Conservation (phyloP, 2,113 vertebrate species). For the Myotis lucifugus region DNA sequence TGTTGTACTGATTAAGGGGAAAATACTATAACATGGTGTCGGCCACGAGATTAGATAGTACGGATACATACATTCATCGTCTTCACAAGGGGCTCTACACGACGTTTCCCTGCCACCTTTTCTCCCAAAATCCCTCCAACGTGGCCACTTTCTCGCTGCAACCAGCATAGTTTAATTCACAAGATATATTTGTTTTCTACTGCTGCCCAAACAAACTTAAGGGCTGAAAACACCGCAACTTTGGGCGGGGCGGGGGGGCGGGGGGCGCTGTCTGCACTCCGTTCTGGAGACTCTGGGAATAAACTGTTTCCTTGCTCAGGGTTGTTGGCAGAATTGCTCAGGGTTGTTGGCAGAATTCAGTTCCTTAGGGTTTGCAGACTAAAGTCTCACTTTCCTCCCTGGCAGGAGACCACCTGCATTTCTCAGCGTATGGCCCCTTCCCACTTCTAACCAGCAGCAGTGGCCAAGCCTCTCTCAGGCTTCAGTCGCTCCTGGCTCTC, state of each 20-base stretch:
- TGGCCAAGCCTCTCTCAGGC: rapidly evolving
- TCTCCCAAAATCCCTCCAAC: background rate
- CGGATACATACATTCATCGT: rapidly evolving
- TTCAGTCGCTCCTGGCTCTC: background rate
- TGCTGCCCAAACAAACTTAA: background rate
- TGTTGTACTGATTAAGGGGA: background rate
- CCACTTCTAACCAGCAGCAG: background rate
- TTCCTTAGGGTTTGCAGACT: background rate
- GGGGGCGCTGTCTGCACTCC: rapidly evolving
- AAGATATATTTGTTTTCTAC: background rate
- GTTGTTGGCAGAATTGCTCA: background rate
- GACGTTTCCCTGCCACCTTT: background rate
- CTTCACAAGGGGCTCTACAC: background rate
- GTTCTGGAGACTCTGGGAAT: background rate
- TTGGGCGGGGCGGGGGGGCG: rapidly evolving
- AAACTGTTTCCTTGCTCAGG: background rate
- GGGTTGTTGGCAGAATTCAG: background rate
- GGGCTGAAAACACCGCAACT: background rate
- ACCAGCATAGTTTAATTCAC: background rate
- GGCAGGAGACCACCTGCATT: background rate
- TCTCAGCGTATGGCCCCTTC: background rate
- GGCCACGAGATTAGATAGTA: background rate
- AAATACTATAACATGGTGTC: background rate
- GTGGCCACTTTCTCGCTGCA: background rate
- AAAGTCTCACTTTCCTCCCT: rapidly evolving